Evolutionary conservation across 2,888 invertebrate genomes (phyloP), one percentile per base, ranked within the genome.

Genomic region (Portevinia maculata): DNA sequence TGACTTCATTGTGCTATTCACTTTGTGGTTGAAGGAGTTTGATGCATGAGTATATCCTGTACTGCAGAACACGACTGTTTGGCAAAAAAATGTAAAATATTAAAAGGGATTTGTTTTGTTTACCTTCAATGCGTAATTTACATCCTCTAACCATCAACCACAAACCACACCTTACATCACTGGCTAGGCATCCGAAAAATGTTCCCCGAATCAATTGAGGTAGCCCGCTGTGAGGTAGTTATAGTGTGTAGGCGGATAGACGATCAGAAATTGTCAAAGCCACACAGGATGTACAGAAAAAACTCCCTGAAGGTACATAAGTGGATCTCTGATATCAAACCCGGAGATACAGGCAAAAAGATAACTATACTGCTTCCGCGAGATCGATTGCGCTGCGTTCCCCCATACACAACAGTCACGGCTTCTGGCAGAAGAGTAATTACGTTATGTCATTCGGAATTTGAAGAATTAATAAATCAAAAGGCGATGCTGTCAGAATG

Each of bases 401-500:
- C 67, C 53, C 24, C 28, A 32, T 44, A 13, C 46, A 59, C 52
- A 39, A 11, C 52, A 73, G 67, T 34, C 67, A 59, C 48, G 17
- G 57, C 39, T 9, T 46, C 57, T 46, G 81, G 81, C 81, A 81
- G 76, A 81, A 81, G 81, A 81, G 76, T 81, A 81, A 81, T 81
- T 76, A 81, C 81, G 76, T 65, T 76, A 70, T 81, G 81, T 81
- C 81, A 81, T 64, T 60, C 48, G 76, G 76, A 81, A 81, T 81
- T 81, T 81, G 81, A 81, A 53, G 76, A 76, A 81, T 81, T 81
- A 81, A 81, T 81, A 76, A 81, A 81, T 81, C 81, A 81, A 76
- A 81, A 76, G 69, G 59, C 69, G 48, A 34, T 59, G 59, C 81
- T 81, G 81, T 81, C 81, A 81, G 81, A 69, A 76, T 65, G 53